Evolutionary conservation across 2,888 invertebrate genomes (phyloP), one percentile per base, ranked within the genome.

Genomic region (Caenorhabditis japonica): DNA sequence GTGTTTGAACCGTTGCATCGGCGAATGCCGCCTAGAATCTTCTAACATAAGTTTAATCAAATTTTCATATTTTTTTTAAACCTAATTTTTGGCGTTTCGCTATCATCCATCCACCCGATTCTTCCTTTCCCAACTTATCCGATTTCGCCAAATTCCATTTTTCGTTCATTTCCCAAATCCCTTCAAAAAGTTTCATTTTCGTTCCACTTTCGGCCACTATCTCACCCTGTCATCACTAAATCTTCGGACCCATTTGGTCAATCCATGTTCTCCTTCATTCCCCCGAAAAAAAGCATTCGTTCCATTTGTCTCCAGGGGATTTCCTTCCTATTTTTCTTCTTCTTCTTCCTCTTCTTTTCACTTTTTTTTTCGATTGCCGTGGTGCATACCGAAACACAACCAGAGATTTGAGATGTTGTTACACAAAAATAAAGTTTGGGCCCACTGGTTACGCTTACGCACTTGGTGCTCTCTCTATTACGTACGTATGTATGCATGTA

Each of bases 401-500:
- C 55, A 23, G 38, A 53, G 53, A 46, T 53, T 53, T 62, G 60
- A 34, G 30, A 39, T 55, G 39, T 43, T n/a, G 47, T 46, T 47
- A 21, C 23, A 15, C 27, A 27, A 19, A 25, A 41, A 47, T 17
- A 49, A 49, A 33, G 33, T n/a, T n/a, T 33, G 47, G 33, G 47
- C 33, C 7, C 10, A 17, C 15, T 33, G 34, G 49, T 33, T 49
- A 34, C 49, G 34, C 34, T 30, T 30, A 27, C 33, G 33, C 41
- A 30, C 25, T 27, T 30, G 17, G 8, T 15, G 10, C 23, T 7
- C 7, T 4, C 13, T 10, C 30, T 15, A 15, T 17, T 15, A 13
- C 33, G 30, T 30, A 41, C 30, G 53, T 62, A 53, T 53, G 53
- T 46, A 53, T 53, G 62, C 53, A 62, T n/a, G n/a, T n/a, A n/a